These are phyloP conservation scores for Cheilosia pagana DNA, from an alignment of 2,888 invertebrate genomes.

Conservation along the genomic window DNA sequence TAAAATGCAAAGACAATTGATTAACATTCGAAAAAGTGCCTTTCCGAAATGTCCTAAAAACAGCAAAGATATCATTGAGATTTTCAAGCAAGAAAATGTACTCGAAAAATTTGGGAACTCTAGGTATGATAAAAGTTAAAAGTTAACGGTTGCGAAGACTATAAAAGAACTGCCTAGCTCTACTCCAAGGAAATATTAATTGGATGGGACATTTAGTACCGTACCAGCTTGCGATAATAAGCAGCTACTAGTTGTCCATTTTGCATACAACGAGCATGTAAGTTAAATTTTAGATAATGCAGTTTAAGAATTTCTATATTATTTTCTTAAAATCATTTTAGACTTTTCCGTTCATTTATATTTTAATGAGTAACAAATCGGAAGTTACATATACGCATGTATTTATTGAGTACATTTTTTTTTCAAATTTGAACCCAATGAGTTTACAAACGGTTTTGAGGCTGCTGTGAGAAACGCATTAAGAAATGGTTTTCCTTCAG, in stretches of 20 bases:
- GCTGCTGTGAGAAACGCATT: slow-evolving; percentile 3
- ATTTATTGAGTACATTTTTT: slow-evolving; percentile 11
- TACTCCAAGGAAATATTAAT: not conserved
- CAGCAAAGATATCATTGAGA: too few species aligned
- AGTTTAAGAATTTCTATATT: slow-evolving; percentile 4
- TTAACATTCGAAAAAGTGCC: slow-evolving; percentile 14
- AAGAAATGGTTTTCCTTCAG: not conserved
- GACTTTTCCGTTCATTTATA: slow-evolving; percentile 25
- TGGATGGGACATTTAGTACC: too few species aligned
- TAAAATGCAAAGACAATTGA: slow-evolving; percentile 10
- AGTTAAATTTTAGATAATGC: not conserved
- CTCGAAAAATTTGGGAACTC: too few species aligned
- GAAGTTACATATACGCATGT: slow-evolving; percentile 16
- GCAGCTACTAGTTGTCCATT: not conserved
- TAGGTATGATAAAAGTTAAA: too few species aligned
- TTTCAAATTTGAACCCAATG: slow-evolving; percentile 11
- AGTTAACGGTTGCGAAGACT: slow-evolving; percentile 3
- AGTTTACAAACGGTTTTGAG: slow-evolving; percentile 14
- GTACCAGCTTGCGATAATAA: not conserved
- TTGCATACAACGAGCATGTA: not conserved
- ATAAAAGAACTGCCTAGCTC: not conserved
- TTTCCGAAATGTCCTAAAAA: slow-evolving; percentile 24
- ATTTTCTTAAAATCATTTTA: slow-evolving; percentile 12
- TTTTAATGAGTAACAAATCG: slow-evolving; percentile 23
- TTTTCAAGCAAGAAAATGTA: too few species aligned